Evolutionary conservation across 1,140 invertebrate genomes (phyloP).

Genomic region (Potamilus streckersoni): DNA sequence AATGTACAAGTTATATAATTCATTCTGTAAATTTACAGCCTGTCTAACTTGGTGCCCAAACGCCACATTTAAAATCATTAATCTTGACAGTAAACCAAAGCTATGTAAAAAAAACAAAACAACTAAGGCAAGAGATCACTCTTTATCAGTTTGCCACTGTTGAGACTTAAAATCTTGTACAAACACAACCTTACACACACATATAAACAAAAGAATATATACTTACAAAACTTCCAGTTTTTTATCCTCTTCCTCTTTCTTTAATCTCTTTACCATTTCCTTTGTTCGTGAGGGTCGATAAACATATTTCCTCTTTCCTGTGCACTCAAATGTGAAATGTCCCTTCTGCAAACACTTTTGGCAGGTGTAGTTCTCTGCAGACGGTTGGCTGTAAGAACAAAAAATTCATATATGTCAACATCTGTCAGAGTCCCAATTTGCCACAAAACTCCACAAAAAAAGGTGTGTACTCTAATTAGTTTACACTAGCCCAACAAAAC

Average conservation of each 20-base stretch:
- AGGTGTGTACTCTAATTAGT: too few species aligned
- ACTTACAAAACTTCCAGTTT: constrained; percentile 67
- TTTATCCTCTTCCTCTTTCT: constrained; percentile 71
- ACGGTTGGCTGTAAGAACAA: constrained; percentile 51
- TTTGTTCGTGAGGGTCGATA: constrained; percentile 84
- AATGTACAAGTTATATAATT: too few species aligned
- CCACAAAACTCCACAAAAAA: too few species aligned
- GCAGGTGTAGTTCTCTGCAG: constrained; percentile 75
- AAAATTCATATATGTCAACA: neutral
- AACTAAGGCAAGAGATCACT: neutral
- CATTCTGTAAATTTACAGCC: too few species aligned
- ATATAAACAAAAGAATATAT: neutral
- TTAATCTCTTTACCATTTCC: constrained; percentile 78
- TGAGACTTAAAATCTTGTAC: neutral
- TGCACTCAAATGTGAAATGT: constrained; percentile 94
- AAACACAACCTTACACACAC: neutral
- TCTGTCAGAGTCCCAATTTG: too few species aligned
- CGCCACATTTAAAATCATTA: too few species aligned
- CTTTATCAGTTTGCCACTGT: neutral
- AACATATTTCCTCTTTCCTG: constrained; percentile 88
- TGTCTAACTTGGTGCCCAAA: too few species aligned
- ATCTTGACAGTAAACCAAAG: neutral
- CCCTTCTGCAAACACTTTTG: constrained; percentile 92
- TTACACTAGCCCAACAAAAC: too few species aligned
- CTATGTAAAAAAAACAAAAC: neutral